Evolutionary conservation across 2,113 vertebrate species (phyloP).

Genomic region (Macrotus californicus): DNA sequence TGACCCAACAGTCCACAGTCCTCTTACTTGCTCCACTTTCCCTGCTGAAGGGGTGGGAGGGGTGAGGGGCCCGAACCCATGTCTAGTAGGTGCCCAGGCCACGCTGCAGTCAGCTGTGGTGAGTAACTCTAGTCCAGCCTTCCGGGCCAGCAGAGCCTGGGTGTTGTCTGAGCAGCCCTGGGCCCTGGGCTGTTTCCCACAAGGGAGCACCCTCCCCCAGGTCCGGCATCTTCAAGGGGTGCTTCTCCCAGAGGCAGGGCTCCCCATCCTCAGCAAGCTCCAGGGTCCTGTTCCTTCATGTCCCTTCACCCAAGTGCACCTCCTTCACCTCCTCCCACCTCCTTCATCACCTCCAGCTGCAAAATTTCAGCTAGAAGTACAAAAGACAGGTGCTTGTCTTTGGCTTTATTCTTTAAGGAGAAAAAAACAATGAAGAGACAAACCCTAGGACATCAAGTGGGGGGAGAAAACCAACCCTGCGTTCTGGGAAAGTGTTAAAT

Average conservation of each 20-base stretch:
- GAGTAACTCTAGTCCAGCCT: background rate
- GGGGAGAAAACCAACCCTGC: background rate
- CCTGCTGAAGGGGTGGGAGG: background rate
- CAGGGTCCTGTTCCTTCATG: background rate
- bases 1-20: background rate
- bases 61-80: too few species aligned
- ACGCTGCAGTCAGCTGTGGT: background rate
- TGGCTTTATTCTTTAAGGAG: constrained; percentile 55
- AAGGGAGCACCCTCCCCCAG: background rate
- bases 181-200: background rate
- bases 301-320: background rate
- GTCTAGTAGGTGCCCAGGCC: background rate
- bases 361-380: constrained; percentile 3
- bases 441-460: constrained; percentile 9
- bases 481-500: constrained; percentile 29
- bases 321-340: background rate
- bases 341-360: constrained; percentile 16
- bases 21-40: background rate
- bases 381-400: constrained; percentile 58
- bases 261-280: background rate
- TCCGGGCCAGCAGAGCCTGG: too few species aligned
- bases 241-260: background rate
- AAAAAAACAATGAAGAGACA: constrained; percentile 65
- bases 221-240: background rate
- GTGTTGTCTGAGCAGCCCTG: background rate